Base-by-base conservation (phyloP, 2,888 invertebrate species). In the Acanthococcus lagerstroemiae region DNA sequence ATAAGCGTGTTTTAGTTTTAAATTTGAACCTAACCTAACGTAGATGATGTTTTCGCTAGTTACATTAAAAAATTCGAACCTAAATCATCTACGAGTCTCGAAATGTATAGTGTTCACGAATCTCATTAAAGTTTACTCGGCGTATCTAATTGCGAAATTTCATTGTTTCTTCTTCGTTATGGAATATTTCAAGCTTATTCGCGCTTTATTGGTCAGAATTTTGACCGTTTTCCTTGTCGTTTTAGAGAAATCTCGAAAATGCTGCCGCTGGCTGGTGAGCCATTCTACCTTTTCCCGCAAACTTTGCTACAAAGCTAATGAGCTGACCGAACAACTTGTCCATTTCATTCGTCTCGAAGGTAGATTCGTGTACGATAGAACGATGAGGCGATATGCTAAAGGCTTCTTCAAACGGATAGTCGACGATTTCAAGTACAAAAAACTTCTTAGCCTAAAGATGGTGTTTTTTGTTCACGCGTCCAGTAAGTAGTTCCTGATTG, bases 381-480 rank as follows among this genome's bases (percentile, higher is more conserved):
- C 58, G 37, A 61, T 61, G 61, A 61, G 52, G 52, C 9, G 61
- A 7, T 61, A 79, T 81, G 61, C 52, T 3, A 61, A 61, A 61
- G 61, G 61, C 68, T 85, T 85, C 74, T 84, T 83, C 74, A 79
- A 81, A 72, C 78, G 86, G 73, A 84, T 87, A 73, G 77, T 80
- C 69, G 82, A 85, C 72, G 87, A 88, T 76, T 81, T 87, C 72
- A 82, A 80, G 72, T 84, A 84, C 74, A 86, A 84, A 75, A 83
- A 87, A 74, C 78, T 88, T 46, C 78, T 87, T 70, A 86, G 88
- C 1, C 75, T 88, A 67, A 88, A 88, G 76, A 78, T 87, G 71
- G 79, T 88, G 70, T 87, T 87, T 76, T 87, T 88, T 74, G 85
- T 88, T 67, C 85, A 87, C 77, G 84, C 86, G 50, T 87, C 87